These are phyloP conservation scores for Anthophora plumipes DNA, from an alignment of 2,888 invertebrate genomes.

Conservation along the genomic window DNA sequence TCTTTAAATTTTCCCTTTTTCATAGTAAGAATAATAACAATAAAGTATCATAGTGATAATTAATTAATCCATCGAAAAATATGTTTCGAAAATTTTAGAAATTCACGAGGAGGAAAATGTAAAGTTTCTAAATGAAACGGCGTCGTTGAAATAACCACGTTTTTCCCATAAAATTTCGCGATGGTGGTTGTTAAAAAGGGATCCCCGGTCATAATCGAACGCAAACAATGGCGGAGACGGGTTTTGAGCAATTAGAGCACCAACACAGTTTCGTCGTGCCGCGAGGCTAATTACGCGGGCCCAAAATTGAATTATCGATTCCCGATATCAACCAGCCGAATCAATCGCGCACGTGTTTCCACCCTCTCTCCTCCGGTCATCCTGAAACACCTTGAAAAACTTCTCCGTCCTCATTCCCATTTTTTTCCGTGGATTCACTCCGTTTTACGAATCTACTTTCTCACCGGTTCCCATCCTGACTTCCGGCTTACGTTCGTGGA, in stretches of 20 bases:
- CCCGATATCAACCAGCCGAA: constrained; percentile 43
- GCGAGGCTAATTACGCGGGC: constrained; percentile 49
- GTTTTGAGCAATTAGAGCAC: constrained; percentile 32
- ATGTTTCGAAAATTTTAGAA: too few relatives aligned
- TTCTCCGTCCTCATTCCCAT: not conserved
- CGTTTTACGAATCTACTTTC: constrained; percentile 20
- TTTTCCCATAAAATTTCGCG: too few relatives aligned
- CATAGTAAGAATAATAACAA: too few relatives aligned
- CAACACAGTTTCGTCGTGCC: constrained; percentile 32
- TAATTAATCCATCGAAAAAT: too few relatives aligned
- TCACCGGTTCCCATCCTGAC: constrained; percentile 1
- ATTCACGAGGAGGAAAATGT: too few relatives aligned
- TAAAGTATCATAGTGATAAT: too few relatives aligned
- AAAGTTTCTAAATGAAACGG: too few relatives aligned
- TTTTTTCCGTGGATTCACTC: not conserved
- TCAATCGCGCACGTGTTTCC: constrained; percentile 43
- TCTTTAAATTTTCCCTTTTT: too few relatives aligned
- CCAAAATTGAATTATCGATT: constrained; percentile 54
- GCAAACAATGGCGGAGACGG: constrained; percentile 3
- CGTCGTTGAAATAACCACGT: too few relatives aligned
- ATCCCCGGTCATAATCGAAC: not conserved
- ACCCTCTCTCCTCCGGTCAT: not conserved
- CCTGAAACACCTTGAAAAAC: constrained; percentile 7
- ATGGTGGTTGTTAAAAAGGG: too few relatives aligned
- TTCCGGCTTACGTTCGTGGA: constrained; percentile 15